A percentile compares a stretch with the other conserved stretches of the same genome.
Conservation (phyloP, 2,888 invertebrate species). For the Eilema caniola region DNA sequence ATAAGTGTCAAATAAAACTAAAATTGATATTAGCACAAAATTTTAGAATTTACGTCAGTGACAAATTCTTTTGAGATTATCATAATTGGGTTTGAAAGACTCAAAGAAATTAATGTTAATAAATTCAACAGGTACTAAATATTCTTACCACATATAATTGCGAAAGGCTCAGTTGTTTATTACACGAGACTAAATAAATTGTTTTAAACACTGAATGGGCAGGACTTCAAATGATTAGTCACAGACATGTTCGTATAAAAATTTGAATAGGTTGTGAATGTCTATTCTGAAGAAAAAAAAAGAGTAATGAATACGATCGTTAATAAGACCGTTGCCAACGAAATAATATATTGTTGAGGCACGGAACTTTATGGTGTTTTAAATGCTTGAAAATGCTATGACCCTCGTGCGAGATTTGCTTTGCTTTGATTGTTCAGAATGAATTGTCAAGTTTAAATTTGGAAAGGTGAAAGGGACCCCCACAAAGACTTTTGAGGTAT, state of each 20-base stretch:
- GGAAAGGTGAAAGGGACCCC: too few relatives aligned
- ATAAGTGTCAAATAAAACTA: neutral
- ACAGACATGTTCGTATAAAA: slow-evolving; percentile 29
- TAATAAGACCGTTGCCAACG: slow-evolving; percentile 38
- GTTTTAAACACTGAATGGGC: slow-evolving; percentile 5
- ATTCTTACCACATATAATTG: neutral
- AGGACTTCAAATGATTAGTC: slow-evolving; percentile 30
- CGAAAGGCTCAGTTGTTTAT: neutral
- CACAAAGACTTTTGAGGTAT: too few relatives aligned
- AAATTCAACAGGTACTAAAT: slow-evolving; percentile 6
- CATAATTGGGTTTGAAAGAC: neutral
- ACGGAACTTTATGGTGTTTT: slow-evolving; percentile 29
- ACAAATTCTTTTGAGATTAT: neutral
- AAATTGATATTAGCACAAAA: neutral
- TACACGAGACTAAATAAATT: neutral
- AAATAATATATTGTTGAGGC: slow-evolving; percentile 28
- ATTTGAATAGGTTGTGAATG: slow-evolving; percentile 7
- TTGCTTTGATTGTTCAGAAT: neutral
- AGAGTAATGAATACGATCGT: slow-evolving; percentile 29
- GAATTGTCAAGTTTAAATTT: neutral
- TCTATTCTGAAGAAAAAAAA: slow-evolving; percentile 16
- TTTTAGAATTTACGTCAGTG: neutral
- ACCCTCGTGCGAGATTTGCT: neutral
- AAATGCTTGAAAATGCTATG: neutral
- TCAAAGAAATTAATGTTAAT: neutral